phyloP scores from a whole-genome alignment of 2,888 invertebrate genomes.

The Chorisops tibialis region DNA sequence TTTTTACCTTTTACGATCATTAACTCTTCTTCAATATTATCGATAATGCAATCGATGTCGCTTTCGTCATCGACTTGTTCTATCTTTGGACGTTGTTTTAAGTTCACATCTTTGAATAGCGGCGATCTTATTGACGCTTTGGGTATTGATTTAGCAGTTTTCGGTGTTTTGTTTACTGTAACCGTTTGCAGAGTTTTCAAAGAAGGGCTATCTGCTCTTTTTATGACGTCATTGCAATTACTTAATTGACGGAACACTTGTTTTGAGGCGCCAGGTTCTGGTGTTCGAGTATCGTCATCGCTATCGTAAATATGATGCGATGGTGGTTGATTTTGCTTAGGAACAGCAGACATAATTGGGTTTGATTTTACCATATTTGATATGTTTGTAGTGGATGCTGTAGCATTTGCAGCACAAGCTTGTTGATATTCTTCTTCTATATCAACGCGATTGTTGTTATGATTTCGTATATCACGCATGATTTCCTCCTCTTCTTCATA shows the following conservation, averaged over 20 bases:
- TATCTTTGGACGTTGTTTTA: background rate
- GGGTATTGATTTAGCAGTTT: slow-evolving; percentile 35
- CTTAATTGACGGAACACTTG: slow-evolving; percentile 13
- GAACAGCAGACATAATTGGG: background rate
- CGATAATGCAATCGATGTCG: slow-evolving; percentile 39
- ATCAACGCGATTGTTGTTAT: background rate
- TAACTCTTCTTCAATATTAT: slow-evolving; percentile 45
- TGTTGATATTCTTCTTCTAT: slow-evolving; percentile 2
- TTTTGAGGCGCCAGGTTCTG: background rate
- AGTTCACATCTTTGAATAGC: background rate
- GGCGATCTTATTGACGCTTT: background rate
- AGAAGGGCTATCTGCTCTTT: slow-evolving; percentile 1
- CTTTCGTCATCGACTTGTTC: background rate
- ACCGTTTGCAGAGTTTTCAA: slow-evolving; percentile 8
- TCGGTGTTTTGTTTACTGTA: slow-evolving; percentile 34
- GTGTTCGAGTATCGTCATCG: background rate
- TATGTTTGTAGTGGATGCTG: background rate
- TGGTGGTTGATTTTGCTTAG: background rate
- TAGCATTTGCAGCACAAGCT: background rate
- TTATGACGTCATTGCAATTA: slow-evolving; percentile 6
- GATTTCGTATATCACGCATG: slow-evolving; percentile 19
- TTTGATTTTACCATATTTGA: background rate
- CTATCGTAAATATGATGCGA: background rate
- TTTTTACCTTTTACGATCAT: slow-evolving; percentile 42
- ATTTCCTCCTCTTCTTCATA: slow-evolving; percentile 45